These are phyloP conservation scores for Oegoconia quadripuncta DNA, from an alignment of 2,888 invertebrate species.

Conservation along the genomic window DNA sequence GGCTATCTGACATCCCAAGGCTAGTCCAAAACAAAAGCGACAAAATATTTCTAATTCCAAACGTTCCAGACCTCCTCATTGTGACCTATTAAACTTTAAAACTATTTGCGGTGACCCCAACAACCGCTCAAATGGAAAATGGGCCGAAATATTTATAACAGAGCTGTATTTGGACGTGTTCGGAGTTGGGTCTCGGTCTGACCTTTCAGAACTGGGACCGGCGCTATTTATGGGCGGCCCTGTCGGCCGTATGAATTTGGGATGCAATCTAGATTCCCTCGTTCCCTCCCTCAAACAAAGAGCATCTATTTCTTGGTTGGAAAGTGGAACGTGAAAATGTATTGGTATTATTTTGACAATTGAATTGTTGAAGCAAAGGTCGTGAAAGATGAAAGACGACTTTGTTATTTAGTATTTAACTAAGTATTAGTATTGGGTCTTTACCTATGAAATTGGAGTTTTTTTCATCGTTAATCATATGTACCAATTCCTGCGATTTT, in stretches of 20 bases:
- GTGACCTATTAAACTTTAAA: constrained; percentile 46
- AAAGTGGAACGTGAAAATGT: too few species aligned
- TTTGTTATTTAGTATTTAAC: too few species aligned
- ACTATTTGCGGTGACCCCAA: constrained; percentile 21
- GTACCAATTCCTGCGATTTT: too few species aligned
- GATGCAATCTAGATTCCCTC: constrained; percentile 12
- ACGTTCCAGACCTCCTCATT: constrained; percentile 22
- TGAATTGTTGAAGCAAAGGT: too few species aligned
- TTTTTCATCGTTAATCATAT: too few species aligned
- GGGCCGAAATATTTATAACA: constrained; percentile 17
- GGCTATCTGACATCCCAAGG: not conserved
- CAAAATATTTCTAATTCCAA: constrained; percentile 18
- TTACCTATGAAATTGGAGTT: too few species aligned
- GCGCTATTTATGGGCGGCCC: constrained; percentile 15
- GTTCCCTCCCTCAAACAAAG: not conserved
- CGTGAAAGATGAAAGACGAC: too few species aligned
- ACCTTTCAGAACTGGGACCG: constrained; percentile 21
- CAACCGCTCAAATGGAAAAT: constrained; percentile 15
- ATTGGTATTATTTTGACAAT: too few species aligned
- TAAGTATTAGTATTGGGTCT: too few species aligned
- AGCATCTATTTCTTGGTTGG: too few species aligned
- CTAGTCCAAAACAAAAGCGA: constrained; percentile 9
- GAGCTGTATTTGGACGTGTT: constrained; percentile 19
- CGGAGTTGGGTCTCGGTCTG: constrained; percentile 13
- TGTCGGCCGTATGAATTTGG: constrained; percentile 10